Conservation (phyloP, 1,140 invertebrate species). For the Drosophila elegans region DNA sequence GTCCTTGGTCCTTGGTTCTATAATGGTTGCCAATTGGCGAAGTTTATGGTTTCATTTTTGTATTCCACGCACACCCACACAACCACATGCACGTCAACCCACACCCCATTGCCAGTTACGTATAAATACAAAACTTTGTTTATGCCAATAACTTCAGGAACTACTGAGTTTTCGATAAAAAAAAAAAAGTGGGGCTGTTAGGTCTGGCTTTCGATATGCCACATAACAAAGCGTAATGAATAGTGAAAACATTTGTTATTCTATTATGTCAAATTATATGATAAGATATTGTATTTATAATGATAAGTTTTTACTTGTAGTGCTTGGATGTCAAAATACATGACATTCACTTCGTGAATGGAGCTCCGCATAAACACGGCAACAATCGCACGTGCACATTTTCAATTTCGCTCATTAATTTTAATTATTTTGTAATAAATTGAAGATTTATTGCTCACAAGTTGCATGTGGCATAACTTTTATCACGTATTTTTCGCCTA, state of each 20-base stretch:
- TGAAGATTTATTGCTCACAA: constrained; percentile 80
- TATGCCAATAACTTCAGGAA: background rate
- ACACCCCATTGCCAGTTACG: background rate
- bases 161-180: no score
- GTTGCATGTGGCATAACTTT: constrained; percentile 74
- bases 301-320: no score
- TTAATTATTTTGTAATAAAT: constrained; percentile 83
- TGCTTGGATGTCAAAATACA: no score
- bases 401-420: constrained; percentile 82
- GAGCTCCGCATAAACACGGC: background rate
- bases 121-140: constrained; percentile 9
- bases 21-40: constrained; percentile 57
- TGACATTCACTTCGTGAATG: background rate
- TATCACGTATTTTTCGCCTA: constrained; percentile 63
- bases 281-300: no score
- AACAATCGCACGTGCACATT: constrained; percentile 68
- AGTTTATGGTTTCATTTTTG: constrained; percentile 72
- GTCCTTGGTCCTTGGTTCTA: constrained; percentile 38
- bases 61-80: constrained; percentile 32
- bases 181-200: no score
- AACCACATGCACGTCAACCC: constrained; percentile 4
- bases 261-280: no score
- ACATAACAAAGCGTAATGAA: no score
- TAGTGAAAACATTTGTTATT: no score
- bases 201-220: no score